A percentile compares a stretch with the other conserved stretches of the same genome.
Conservation (phyloP, 2,113 vertebrate species). For the Megatriorchis doriae region DNA sequence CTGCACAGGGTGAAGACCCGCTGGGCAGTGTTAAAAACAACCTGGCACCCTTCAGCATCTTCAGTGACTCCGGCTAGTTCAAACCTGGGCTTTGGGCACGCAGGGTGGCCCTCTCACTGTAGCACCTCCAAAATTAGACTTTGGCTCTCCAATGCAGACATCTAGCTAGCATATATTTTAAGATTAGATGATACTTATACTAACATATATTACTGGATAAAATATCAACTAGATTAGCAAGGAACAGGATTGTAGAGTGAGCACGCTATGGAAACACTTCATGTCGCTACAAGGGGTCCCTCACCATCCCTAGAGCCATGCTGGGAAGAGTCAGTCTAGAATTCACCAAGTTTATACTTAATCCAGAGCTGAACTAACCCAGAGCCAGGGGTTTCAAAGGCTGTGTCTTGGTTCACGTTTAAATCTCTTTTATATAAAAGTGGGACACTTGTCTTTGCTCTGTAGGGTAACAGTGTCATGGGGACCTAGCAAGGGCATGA, state of each 20-base stretch:
- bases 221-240: neutral
- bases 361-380: neutral
- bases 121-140: neutral
- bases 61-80: neutral
- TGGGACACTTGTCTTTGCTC: neutral
- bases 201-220: neutral
- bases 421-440: neutral
- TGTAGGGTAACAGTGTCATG: neutral
- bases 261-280: neutral
- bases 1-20: neutral
- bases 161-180: neutral
- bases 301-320: neutral
- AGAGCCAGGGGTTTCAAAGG: neutral
- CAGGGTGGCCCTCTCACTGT: neutral
- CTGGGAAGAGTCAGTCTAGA: neutral
- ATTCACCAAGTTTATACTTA: neutral
- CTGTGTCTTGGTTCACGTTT: neutral
- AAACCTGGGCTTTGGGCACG: neutral
- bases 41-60: no score
- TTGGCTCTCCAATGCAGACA: neutral
- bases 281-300: neutral
- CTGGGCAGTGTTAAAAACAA: no score
- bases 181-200: no score
- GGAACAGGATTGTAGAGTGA: neutral
- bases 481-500: neutral